Conservation (phyloP, 2,888 invertebrate species). For the Disparrhopalites patrizii region DNA sequence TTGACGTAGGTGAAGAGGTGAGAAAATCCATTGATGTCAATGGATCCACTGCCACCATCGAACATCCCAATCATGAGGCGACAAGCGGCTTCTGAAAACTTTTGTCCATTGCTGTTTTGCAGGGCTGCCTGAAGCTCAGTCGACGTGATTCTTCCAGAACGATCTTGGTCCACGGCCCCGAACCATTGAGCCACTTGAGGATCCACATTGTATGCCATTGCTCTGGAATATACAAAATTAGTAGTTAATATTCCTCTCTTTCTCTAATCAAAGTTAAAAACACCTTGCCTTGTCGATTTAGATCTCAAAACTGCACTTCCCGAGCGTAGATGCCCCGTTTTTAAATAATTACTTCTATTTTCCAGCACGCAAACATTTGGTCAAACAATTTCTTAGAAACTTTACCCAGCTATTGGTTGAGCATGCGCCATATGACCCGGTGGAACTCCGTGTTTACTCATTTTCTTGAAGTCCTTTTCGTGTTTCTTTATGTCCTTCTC, state of each 20-base stretch:
- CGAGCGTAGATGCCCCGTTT: not conserved
- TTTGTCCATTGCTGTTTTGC: conserved; percentile 78
- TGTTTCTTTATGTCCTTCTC: not conserved
- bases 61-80: conserved; percentile 89
- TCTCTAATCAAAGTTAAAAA: not conserved
- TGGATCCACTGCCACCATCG: conserved; percentile 78
- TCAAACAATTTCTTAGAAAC: not conserved
- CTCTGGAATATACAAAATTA: not conserved
- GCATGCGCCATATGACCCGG: no score
- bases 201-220: conserved; percentile 30
- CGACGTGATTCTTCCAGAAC: conserved; percentile 75
- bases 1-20: conserved; percentile 79
- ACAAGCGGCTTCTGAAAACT: conserved; percentile 77
- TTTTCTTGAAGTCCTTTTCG: not conserved
- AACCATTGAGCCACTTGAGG: conserved; percentile 84
- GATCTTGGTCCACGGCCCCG: conserved; percentile 72
- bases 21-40: conserved; percentile 72
- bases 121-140: conserved; percentile 72
- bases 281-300: not conserved
- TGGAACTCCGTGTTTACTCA: not conserved
- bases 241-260: not conserved
- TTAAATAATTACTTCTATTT: not conserved
- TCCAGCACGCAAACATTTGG: not conserved
- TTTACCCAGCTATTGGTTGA: no score
- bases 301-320: not conserved